Percentiles rank a stretch among this genome's conserved stretches.
phyloP scores from a whole-genome alignment of 2,797 vertebrate species.

The Rhinogobio ventralis region DNA sequence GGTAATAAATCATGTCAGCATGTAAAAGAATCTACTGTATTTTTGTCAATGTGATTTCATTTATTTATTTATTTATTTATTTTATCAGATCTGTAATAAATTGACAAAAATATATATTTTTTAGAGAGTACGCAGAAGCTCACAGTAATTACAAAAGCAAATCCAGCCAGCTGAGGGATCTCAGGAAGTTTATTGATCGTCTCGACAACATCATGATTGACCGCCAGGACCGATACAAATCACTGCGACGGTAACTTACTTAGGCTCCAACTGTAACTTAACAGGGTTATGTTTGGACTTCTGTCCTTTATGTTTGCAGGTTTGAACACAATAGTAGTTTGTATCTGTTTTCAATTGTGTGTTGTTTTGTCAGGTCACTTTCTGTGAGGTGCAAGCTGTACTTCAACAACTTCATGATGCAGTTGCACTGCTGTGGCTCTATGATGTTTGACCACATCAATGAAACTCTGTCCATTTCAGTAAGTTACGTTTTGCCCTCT shows the following conservation, averaged over 20 bases:
- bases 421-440: conserved; percentile 73
- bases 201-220: conserved; percentile 76
- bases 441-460: conserved; percentile 78
- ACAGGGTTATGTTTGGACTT: not conserved
- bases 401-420: conserved; percentile 75
- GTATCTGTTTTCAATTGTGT: not conserved
- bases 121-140: conserved; percentile 73
- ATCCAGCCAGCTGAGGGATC: conserved; percentile 72
- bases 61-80: not conserved
- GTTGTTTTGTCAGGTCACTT: conserved; percentile 57
- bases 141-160: conserved; percentile 72
- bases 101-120: not conserved
- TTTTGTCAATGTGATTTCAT: not conserved
- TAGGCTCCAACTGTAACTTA: not conserved
- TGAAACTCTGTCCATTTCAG: conserved; percentile 65
- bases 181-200: conserved; percentile 72
- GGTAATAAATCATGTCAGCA: not conserved
- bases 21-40: not conserved
- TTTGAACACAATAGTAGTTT: not conserved
- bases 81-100: not conserved
- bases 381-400: conserved; percentile 75
- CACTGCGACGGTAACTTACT: conserved; percentile 67
- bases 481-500: conserved; percentile 33
- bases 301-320: not conserved
- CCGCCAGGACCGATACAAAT: conserved; percentile 74